phyloP scores from a whole-genome alignment of 2,797 vertebrate genomes.

The Varecia variegata region DNA sequence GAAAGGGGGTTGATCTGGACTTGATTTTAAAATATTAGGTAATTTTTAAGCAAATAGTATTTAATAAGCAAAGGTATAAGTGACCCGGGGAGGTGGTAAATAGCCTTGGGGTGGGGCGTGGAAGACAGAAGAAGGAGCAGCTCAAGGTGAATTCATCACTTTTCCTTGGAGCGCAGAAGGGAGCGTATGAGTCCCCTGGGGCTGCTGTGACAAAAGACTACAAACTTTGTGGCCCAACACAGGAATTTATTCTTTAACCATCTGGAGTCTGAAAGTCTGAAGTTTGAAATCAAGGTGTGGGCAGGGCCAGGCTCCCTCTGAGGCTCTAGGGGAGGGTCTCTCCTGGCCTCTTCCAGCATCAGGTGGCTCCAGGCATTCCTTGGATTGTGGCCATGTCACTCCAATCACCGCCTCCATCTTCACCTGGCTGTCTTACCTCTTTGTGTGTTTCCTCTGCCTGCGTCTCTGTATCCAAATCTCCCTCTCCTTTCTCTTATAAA shows the following conservation, averaged over 20 bases:
- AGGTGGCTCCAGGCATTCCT: neutral
- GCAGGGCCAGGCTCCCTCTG: neutral
- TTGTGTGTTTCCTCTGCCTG: neutral
- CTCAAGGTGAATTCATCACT: fast-evolving
- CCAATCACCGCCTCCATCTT: fast-evolving
- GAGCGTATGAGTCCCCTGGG: neutral
- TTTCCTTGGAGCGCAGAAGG: neutral
- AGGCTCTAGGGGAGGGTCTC: neutral
- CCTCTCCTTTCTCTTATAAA: neutral
- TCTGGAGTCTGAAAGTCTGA: neutral
- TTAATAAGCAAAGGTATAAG: neutral
- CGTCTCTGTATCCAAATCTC: neutral
- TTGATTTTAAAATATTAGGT: neutral
- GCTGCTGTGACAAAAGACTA: neutral
- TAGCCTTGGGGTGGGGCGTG: neutral
- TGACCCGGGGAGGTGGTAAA: neutral
- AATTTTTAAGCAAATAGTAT: neutral
- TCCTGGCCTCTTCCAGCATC: neutral
- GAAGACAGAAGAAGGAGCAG: too few relatives aligned
- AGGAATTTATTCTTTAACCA: neutral
- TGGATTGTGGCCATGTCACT: neutral
- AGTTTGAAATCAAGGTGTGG: neutral
- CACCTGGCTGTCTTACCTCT: neutral
- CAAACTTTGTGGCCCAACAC: fast-evolving
- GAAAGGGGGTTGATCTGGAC: neutral